Percentiles rank a stretch among this genome's conserved stretches.
Conservation (phyloP, 2,888 invertebrate genomes). For the Machimus atricapillus region DNA sequence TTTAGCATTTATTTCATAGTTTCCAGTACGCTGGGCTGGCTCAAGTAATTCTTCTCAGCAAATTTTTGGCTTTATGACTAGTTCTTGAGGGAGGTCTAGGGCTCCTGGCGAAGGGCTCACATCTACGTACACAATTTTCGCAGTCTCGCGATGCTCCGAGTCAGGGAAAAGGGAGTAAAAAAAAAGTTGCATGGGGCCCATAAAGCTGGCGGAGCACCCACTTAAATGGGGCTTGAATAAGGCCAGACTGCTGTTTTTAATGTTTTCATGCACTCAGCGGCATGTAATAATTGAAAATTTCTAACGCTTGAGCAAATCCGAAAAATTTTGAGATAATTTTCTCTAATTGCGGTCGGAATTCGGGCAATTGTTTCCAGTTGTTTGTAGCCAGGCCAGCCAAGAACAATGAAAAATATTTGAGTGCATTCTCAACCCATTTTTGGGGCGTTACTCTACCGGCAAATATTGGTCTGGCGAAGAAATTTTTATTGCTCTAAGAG, state of each 20-base stretch:
- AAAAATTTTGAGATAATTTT: background rate
- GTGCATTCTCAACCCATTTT: background rate
- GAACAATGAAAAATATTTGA: background rate
- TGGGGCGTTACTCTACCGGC: background rate
- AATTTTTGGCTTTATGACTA: background rate
- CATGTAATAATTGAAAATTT: slow-evolving; percentile 1
- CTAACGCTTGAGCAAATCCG: background rate
- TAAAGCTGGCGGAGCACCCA: background rate
- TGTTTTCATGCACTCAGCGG: slow-evolving; percentile 2
- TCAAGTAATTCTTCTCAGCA: background rate
- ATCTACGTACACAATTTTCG: background rate
- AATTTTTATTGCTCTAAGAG: background rate
- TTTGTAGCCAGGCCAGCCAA: background rate
- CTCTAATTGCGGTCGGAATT: background rate
- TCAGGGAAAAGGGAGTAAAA: background rate
- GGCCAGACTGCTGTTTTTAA: slow-evolving; percentile 16
- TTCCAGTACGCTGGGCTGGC: background rate
- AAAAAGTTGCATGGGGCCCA: background rate
- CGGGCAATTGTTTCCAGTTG: background rate
- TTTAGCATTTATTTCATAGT: background rate
- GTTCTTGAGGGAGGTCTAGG: background rate
- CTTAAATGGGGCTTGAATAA: background rate
- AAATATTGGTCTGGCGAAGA: background rate
- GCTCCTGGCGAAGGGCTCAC: background rate
- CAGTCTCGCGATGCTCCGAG: background rate